These are phyloP conservation scores for Danaus plexippus DNA, from an alignment of 1,140 invertebrate species.

Conservation along the genomic window DNA sequence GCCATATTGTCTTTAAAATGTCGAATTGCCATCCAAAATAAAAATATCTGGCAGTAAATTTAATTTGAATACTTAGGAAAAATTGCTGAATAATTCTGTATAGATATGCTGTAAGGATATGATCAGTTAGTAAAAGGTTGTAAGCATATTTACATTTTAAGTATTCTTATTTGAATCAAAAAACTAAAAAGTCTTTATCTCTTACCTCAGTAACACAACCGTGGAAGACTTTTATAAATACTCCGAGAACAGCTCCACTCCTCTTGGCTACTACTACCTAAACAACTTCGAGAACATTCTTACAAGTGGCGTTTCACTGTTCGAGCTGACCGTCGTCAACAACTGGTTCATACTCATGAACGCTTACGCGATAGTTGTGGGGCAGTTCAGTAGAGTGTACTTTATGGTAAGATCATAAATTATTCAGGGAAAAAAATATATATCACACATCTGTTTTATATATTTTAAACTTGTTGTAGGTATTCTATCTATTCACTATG, in stretches of 20 bases:
- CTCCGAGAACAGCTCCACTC: slow-evolving; percentile 75
- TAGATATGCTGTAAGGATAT: no score
- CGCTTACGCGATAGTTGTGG: slow-evolving; percentile 81
- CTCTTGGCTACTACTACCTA: slow-evolving; percentile 88
- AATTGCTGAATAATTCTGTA: no score
- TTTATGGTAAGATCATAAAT: slow-evolving; percentile 79
- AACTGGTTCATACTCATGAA: slow-evolving; percentile 96
- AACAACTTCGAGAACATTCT: slow-evolving; percentile 88
- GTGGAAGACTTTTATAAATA: slow-evolving; percentile 89
- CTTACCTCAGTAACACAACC: slow-evolving; percentile 81
- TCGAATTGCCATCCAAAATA: no score
- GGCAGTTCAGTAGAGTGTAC: slow-evolving; percentile 81
- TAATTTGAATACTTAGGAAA: no score
- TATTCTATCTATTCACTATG: slow-evolving; percentile 92
- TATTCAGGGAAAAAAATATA: not conserved
- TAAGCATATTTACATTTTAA: not conserved
- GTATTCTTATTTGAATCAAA: not conserved
- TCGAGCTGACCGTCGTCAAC: slow-evolving; percentile 92
- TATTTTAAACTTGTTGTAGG: slow-evolving; percentile 29
- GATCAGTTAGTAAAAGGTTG: no score
- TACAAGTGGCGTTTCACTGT: slow-evolving; percentile 85
- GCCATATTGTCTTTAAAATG: no score
- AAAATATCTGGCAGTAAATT: no score
- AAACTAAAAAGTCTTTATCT: not conserved
- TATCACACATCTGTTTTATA: slow-evolving; percentile 3